Evolutionary conservation across 2,797 vertebrate species (phyloP), one percentile per base, ranked within the genome.

Genomic region (Dallia pectoralis): DNA sequence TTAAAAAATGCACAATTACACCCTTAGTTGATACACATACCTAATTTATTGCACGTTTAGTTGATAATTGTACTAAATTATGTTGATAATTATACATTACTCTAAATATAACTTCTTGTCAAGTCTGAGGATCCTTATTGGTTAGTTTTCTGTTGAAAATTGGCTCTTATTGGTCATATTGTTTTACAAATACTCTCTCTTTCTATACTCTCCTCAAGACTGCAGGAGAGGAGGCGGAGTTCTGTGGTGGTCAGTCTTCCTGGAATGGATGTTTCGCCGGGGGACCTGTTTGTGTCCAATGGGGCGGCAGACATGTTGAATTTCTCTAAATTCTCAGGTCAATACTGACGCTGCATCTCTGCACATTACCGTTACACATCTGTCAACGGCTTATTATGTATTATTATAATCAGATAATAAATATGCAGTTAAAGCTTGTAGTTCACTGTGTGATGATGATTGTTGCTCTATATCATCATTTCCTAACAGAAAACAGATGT

Each of bases 211-310:
- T 51, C 56, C 80, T 32, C 48, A 90, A 95, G 95, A 75, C 81
- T 91, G 27, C 88, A 88, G 0, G 91, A 95, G 22, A 90, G 89
- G 82, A 92, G 95, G 74, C 91, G 92, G 0, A 97, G 95, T 84
- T 96, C 95, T 0, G 86, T 96, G 76, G 95, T 96, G 1, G 92
- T 97, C 87, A 96, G 93, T 63, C 86, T 97, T 77, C 92, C 93
- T 0, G 95, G 94, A 74, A 70, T 96, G 12, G 90, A 97, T 16
- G 90, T 96, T 84, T 96, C 95, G 66, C 95, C 96, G 0, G 94
- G 95, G 76, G 96, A 97, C 81, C 93, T 97, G 49, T 91, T 96
- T 74, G 94, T 96, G 61, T 93, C 96, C 64, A 93, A 94, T 56
- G 89, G 91, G 59, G 92, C 87, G 44, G 91, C 91, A 1, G 89